Conservation (phyloP, 2,797 vertebrate genomes). For the Sebastes vulpes region DNA sequence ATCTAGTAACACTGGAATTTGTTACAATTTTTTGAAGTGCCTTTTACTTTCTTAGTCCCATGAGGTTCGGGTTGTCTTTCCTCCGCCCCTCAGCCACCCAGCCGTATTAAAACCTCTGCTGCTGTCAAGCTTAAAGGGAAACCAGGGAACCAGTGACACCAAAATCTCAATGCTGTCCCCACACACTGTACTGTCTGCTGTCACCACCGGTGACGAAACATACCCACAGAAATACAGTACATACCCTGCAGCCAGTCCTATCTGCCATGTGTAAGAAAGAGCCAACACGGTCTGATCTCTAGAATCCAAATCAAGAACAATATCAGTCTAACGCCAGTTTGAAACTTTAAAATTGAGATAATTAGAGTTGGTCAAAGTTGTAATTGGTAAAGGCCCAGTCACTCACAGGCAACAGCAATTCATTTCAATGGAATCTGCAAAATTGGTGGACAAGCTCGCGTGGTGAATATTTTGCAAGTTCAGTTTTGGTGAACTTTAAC, state of each 20-base stretch:
- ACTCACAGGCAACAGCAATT: not conserved
- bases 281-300: not conserved
- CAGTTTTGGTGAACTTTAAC: not conserved
- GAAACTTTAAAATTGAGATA: not conserved
- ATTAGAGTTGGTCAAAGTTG: not conserved
- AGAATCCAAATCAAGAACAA: not conserved
- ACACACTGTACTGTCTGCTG: conserved; percentile 23
- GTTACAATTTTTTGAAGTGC: conserved; percentile 84
- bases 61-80: conserved; percentile 66
- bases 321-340: not conserved
- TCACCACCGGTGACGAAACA: not conserved
- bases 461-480: not conserved
- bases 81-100: conserved; percentile 43
- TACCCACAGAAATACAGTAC: not conserved
- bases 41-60: conserved; percentile 83
- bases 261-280: conserved; percentile 3
- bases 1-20: conserved; percentile 79
- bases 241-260: not conserved
- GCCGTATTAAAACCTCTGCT: conserved; percentile 66
- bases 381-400: not conserved
- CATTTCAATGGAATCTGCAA: not conserved
- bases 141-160: conserved; percentile 83
- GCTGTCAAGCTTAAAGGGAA: conserved; percentile 78
- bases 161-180: conserved; percentile 78
- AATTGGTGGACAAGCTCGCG: not conserved